Base-by-base conservation (phyloP, 2,113 vertebrate species). In the Thalassoma bifasciatum region DNA sequence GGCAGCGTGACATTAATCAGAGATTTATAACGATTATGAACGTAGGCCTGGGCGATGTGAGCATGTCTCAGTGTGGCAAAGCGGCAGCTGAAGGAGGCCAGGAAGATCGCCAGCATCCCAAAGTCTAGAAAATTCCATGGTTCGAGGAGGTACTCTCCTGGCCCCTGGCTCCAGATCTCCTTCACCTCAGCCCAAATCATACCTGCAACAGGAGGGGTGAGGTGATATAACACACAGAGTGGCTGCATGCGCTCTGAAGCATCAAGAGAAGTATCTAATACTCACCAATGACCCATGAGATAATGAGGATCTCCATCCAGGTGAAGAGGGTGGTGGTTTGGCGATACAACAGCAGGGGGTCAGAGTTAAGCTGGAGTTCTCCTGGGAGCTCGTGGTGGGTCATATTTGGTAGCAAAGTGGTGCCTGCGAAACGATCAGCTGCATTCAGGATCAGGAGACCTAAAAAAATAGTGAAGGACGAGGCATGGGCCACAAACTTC, bases 111-210 rank as follows among this genome's bases (percentile, higher is more conserved):
- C 82, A 99, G 64, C 98, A 99, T 99, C 69, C 96, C 98, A 90
- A 99, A 99, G 77, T 99, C 98, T 67, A 99, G 93, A 92, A 99
- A 97, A 87, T 99, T 99, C 98, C 98, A 99, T 13, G 98, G 92
- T 56, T 99, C 97, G 47, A 97, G 93, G 23, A 99, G 90, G 60
- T 99, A 99, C 67, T 99, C 98, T 72, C 97, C 96, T 12, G 97
- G 98, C 54, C 98, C 98, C 82, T 98, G 96, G 66, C 95, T 96
- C 98, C 98, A 99, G 79, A 99, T 98, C 92, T 99, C 97, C 92
- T 99, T 99, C 89, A 98, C 98, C 86, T 99, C 98, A 4, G 96
- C 95, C 98, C 98, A 99, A 93, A 99, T 98, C 98, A 99, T 99
- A 51, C 98, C 98, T 99, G 70, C 42, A 68, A 62, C 19, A 13